These are phyloP conservation scores for Cheilosia soror DNA, from an alignment of 2,888 invertebrate genomes.

Conservation along the genomic window DNA sequence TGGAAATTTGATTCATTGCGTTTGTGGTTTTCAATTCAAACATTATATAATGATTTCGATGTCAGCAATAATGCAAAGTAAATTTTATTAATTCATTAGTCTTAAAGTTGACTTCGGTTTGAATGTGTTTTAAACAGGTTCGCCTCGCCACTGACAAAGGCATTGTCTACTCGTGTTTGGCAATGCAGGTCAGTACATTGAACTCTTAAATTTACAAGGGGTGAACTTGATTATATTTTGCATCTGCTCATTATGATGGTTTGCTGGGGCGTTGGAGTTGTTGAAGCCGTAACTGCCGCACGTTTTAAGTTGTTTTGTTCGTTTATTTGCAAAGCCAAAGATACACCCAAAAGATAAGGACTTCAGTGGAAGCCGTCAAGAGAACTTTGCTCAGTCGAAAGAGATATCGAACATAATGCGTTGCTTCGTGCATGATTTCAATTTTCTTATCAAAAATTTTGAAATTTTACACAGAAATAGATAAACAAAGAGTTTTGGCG, in stretches of 20 bases:
- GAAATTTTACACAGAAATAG: too few relatives aligned
- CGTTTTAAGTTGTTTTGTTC: neutral
- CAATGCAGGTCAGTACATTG: slow-evolving; percentile 36
- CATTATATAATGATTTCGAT: slow-evolving; percentile 20
- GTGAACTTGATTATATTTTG: slow-evolving; percentile 19
- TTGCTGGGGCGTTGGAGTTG: neutral
- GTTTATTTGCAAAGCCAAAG: slow-evolving; percentile 9
- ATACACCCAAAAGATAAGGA: slow-evolving; percentile 33
- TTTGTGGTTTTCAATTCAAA: slow-evolving; percentile 34
- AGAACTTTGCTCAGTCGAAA: slow-evolving; percentile 1
- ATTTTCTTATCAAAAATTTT: neutral
- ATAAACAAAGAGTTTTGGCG: too few relatives aligned
- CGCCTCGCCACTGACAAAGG: neutral
- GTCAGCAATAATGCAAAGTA: neutral
- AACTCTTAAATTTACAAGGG: slow-evolving; percentile 13
- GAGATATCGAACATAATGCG: neutral
- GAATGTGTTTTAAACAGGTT: slow-evolving; percentile 16
- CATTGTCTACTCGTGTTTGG: neutral
- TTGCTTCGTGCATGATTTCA: neutral
- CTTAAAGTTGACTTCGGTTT: neutral
- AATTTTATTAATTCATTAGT: neutral
- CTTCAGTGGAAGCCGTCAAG: slow-evolving; percentile 21
- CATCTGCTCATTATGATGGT: slow-evolving; percentile 16
- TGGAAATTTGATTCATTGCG: slow-evolving; percentile 26
- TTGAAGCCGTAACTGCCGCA: slow-evolving; percentile 4